Conservation (phyloP, 2,113 vertebrate species). For the Micromys minutus region DNA sequence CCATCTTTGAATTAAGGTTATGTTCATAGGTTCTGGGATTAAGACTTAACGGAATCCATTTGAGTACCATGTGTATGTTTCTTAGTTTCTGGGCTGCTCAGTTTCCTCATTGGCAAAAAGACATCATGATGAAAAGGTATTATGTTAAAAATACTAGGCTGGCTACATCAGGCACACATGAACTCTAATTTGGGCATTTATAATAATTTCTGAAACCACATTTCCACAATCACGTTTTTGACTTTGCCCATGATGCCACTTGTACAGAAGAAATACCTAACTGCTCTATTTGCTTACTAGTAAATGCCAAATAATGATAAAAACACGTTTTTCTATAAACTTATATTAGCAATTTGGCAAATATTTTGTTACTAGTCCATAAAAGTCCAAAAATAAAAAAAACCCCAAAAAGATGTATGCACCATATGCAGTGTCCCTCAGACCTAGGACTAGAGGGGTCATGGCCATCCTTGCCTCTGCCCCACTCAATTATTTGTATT, state of each 20-base stretch:
- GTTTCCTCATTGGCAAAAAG: neutral
- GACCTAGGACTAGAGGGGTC: neutral
- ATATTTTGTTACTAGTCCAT: neutral
- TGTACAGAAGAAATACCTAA: neutral
- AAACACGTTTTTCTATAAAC: neutral
- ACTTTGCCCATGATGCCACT: neutral
- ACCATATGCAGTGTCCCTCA: neutral
- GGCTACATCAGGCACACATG: rapidly evolving
- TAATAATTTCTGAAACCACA: neutral
- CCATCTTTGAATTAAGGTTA: neutral
- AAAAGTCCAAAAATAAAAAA: too few relatives aligned
- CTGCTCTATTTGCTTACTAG: neutral
- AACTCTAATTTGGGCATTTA: neutral
- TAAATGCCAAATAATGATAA: neutral
- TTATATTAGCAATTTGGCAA: neutral
- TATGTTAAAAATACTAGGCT: neutral
- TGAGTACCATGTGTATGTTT: neutral
- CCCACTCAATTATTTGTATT: neutral
- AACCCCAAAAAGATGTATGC: too few relatives aligned
- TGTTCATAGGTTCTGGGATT: neutral
- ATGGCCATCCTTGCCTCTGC: rapidly evolving
- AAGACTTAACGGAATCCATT: neutral
- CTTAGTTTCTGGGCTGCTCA: neutral
- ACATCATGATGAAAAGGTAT: neutral
- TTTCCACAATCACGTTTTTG: neutral